Evolutionary conservation across 2,888 invertebrate species (phyloP), one percentile per base, ranked within the genome.

Genomic region (Lathronympha strigana): DNA sequence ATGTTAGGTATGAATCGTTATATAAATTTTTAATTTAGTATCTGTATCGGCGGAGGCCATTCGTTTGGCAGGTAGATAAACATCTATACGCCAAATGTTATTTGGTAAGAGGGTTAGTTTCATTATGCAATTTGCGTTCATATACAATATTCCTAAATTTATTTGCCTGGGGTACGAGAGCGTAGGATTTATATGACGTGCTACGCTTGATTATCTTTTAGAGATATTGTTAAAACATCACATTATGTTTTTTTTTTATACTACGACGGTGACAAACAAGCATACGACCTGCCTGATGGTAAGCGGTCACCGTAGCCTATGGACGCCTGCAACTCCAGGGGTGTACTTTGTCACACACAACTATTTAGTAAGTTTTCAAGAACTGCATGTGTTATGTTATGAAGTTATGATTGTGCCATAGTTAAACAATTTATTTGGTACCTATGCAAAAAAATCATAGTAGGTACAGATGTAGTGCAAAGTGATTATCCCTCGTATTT

Each of bases 401-500:
- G n/a, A n/a, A n/a, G n/a, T n/a, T n/a, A n/a, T n/a, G n/a, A 63
- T 49, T 21, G 38, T 15, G 25, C 55, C 31, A 50, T 63, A 49
- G 21, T 55, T 36, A 45, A 50, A 49, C 50, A 55, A 28, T 50
- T 38, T 33, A 38, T 63, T n/a, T n/a, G n/a, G n/a, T n/a, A n/a
- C n/a, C n/a, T 60, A 66, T 66, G 51, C 47, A 66, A 60, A 47
- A 47, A 19, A 43, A 53, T 60, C 40, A 31, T 13, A 38, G 31
- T 53, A 53, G 60, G 60, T 60, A 43, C 43, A 33, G n/a, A n/a
- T n/a, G n/a, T n/a, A n/a, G n/a, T n/a, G n/a, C n/a, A n/a, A n/a
- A n/a, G n/a, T n/a, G n/a, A n/a, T n/a, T n/a, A n/a, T n/a, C n/a
- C n/a, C n/a, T n/a, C n/a, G n/a, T n/a, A n/a, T n/a, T n/a, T n/a